These are phyloP conservation scores for Agrilus biguttatus DNA, from an alignment of 2,888 invertebrate species.

Conservation along the genomic window DNA sequence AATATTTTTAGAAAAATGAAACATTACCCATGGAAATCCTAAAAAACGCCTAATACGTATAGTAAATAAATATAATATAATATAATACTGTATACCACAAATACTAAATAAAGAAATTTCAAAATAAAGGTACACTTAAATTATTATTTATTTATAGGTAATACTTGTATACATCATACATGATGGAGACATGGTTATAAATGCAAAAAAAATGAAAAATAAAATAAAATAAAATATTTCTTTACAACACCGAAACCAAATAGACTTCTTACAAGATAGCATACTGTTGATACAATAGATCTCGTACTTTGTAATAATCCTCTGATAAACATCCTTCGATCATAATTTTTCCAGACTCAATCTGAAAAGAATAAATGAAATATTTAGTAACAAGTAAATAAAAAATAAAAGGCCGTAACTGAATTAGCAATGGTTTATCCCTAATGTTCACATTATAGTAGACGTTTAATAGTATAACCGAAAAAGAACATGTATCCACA, in stretches of 20 bases:
- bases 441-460: no score
- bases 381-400: slow-evolving; percentile 1
- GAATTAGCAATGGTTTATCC: no score
- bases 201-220: slow-evolving; percentile 3
- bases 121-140: no score
- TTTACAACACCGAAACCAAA: slow-evolving; percentile 5
- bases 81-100: no score
- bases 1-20: no score
- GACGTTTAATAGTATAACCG: no score
- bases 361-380: slow-evolving; percentile 38
- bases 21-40: no score
- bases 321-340: slow-evolving; percentile 89
- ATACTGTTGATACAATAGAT: slow-evolving; percentile 89
- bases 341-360: slow-evolving; percentile 82
- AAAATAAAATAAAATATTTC: slow-evolving; percentile 6
- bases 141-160: no score
- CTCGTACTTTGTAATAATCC: slow-evolving; percentile 87
- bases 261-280: slow-evolving; percentile 63
- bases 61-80: no score
- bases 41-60: no score
- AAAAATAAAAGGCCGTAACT: background rate
- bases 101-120: no score
- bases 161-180: slow-evolving; percentile 1
- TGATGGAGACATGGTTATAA: slow-evolving; percentile 1
- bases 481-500: no score